Conservation (phyloP, 2,797 vertebrate genomes). For the Neosalanx taihuensis region DNA sequence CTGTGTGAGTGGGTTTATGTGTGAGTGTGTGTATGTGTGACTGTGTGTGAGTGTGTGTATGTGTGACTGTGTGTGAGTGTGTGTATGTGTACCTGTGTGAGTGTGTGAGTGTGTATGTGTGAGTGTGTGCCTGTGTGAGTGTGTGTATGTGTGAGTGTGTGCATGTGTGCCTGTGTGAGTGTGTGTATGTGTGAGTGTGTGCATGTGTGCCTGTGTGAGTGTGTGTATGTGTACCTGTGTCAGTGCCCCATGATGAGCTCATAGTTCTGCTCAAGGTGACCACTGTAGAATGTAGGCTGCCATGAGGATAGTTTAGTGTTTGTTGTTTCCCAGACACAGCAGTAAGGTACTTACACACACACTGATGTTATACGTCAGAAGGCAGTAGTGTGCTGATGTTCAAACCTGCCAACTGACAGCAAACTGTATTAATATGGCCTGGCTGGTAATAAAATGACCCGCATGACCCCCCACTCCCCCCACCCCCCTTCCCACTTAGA, state of each 20-base stretch:
- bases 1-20: slow-evolving; percentile 12
- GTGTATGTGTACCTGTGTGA: not conserved
- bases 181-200: slow-evolving; percentile 3
- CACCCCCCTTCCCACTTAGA: slow-evolving; percentile 50
- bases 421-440: slow-evolving; percentile 50
- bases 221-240: slow-evolving; percentile 5
- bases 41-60: not conserved
- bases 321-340: slow-evolving; percentile 39
- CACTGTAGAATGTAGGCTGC: slow-evolving; percentile 56
- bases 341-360: slow-evolving; percentile 31
- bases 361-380: slow-evolving; percentile 48
- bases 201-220: slow-evolving; percentile 17
- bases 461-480: slow-evolving; percentile 51
- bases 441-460: slow-evolving; percentile 63
- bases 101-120: not conserved
- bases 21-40: not conserved
- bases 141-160: not conserved
- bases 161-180: no score
- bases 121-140: not conserved
- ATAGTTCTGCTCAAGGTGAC: slow-evolving; percentile 44
- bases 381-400: slow-evolving; percentile 11
- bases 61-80: not conserved
- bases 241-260: slow-evolving; percentile 41
- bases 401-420: slow-evolving; percentile 36
- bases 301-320: slow-evolving; percentile 53